Percentiles rank a stretch among this genome's conserved stretches.
phyloP scores from a whole-genome alignment of 2,797 vertebrate species.

The Rhynchonycteris naso region DNA sequence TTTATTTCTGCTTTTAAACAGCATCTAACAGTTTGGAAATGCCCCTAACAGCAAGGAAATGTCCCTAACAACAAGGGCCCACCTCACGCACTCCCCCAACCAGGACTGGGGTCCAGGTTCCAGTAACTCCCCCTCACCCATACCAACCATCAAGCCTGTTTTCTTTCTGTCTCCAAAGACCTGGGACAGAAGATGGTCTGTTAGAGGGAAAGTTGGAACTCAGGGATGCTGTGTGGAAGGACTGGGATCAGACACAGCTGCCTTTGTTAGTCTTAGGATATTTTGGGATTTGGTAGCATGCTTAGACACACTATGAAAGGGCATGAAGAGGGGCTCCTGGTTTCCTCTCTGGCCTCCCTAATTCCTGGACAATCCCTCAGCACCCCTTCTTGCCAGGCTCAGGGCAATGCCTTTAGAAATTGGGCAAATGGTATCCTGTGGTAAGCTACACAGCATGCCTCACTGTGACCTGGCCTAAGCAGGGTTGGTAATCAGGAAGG shows the following conservation, averaged over 20 bases:
- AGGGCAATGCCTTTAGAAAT: background rate
- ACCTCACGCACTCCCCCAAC: constrained; percentile 19
- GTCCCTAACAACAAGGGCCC: constrained; percentile 56
- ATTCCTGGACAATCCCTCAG: background rate
- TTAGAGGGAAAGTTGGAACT: constrained; percentile 24
- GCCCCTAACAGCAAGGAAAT: constrained; percentile 60
- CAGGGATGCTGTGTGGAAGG: constrained; percentile 11
- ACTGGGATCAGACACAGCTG: constrained; percentile 69
- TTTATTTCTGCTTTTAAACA: constrained; percentile 81
- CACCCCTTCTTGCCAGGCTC: constrained; percentile 12
- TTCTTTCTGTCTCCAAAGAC: constrained; percentile 46
- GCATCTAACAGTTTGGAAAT: constrained; percentile 72
- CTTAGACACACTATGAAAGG: constrained; percentile 66
- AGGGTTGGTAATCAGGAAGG: constrained; percentile 13
- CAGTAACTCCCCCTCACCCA: constrained; percentile 17
- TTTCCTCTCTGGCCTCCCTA: background rate
- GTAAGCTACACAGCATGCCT: background rate
- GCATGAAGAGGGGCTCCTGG: background rate
- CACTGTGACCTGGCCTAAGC: background rate
- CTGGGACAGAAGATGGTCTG: constrained; percentile 38
- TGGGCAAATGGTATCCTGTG: background rate
- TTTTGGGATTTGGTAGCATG: constrained; percentile 67
- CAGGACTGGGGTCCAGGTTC: background rate
- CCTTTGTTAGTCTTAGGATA: constrained; percentile 72
- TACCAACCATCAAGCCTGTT: background rate